Percentiles rank a stretch among this genome's conserved stretches.
Evolutionary conservation across 1,140 invertebrate species (phyloP).

Genomic region (Drosophila funebris): DNA sequence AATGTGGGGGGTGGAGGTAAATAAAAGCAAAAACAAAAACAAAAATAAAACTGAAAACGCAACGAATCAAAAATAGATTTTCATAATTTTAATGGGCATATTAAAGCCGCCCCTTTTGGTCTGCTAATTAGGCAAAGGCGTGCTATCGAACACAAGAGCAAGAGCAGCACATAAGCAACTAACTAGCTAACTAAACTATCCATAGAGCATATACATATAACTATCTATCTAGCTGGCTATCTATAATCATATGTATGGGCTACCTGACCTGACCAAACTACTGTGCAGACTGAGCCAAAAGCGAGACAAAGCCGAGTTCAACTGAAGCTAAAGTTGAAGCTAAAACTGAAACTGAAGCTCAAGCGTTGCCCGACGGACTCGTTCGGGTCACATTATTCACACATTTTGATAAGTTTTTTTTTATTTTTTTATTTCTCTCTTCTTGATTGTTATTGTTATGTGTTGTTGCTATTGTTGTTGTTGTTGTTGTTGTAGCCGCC

Average conservation of each 20-base stretch:
- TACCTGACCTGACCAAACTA: slow-evolving; percentile 47
- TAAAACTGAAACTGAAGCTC: not conserved
- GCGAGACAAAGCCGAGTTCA: no score
- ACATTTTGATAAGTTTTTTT: slow-evolving; percentile 54
- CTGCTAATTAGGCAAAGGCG: slow-evolving; percentile 64
- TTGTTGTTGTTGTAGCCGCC: slow-evolving; percentile 47
- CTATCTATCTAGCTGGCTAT: not conserved
- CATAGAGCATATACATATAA: no score
- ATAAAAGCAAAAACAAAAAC: no score
- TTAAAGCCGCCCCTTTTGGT: slow-evolving; percentile 68
- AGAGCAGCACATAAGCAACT: slow-evolving; percentile 16
- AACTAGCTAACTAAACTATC: slow-evolving; percentile 17
- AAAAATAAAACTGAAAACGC: slow-evolving; percentile 25
- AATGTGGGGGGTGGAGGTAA: slow-evolving; percentile 46
- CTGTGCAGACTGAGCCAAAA: slow-evolving; percentile 18
- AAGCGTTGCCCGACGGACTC: slow-evolving; percentile 43
- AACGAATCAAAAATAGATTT: slow-evolving; percentile 56
- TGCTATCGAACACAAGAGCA: slow-evolving; percentile 10
- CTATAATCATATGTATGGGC: slow-evolving; percentile 28
- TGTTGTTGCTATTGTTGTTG: slow-evolving; percentile 19
- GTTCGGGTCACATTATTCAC: slow-evolving; percentile 75
- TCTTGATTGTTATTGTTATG: slow-evolving; percentile 24
- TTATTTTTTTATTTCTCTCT: not conserved
- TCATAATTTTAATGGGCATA: slow-evolving; percentile 79
- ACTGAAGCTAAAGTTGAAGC: not conserved